phyloP scores from a whole-genome alignment of 1,140 invertebrate species.

The Drosophila funebris region DNA sequence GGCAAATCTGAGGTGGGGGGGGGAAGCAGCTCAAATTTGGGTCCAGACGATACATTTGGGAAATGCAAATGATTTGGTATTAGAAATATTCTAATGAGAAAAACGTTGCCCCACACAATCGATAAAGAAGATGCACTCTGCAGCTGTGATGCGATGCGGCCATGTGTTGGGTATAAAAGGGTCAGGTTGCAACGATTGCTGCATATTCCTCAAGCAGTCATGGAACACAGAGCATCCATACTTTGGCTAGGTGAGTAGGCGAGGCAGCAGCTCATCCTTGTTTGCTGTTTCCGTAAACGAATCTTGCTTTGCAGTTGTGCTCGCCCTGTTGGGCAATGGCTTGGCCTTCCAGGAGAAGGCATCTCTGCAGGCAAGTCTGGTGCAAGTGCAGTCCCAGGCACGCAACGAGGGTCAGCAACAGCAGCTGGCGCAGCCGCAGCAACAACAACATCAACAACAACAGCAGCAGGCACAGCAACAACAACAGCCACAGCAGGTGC shows the following conservation, averaged over 20 bases:
- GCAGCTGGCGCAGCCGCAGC: constrained; percentile 9
- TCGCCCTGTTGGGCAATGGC: constrained; percentile 34
- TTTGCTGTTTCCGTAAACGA: no score
- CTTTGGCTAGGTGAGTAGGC: constrained; percentile 41
- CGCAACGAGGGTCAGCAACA: constrained; percentile 37
- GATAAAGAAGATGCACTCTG: constrained; percentile 45
- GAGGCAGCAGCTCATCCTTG: no score
- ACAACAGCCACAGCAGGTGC: constrained; percentile 20
- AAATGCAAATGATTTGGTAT: constrained; percentile 34
- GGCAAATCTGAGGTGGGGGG: no score
- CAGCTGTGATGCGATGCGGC: constrained; percentile 12
- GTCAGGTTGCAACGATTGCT: not conserved
- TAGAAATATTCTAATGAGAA: constrained; percentile 69
- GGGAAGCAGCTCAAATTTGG: constrained; percentile 48
- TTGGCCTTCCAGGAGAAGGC: constrained; percentile 63
- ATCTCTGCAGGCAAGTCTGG: constrained; percentile 48
- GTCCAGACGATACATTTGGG: constrained; percentile 20
- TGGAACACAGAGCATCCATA: constrained; percentile 35
- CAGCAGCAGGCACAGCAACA: constrained; percentile 31
- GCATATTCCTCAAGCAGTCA: constrained; percentile 30
- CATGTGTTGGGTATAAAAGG: constrained; percentile 46
- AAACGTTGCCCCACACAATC: constrained; percentile 47
- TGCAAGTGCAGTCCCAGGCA: constrained; percentile 31
- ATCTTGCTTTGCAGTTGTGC: constrained; percentile 34
- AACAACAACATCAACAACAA: constrained; percentile 8